A percentile compares a stretch with the other conserved stretches of the same genome.
Evolutionary conservation across 2,888 invertebrate species (phyloP).

Genomic region (Anaspis maculata): DNA sequence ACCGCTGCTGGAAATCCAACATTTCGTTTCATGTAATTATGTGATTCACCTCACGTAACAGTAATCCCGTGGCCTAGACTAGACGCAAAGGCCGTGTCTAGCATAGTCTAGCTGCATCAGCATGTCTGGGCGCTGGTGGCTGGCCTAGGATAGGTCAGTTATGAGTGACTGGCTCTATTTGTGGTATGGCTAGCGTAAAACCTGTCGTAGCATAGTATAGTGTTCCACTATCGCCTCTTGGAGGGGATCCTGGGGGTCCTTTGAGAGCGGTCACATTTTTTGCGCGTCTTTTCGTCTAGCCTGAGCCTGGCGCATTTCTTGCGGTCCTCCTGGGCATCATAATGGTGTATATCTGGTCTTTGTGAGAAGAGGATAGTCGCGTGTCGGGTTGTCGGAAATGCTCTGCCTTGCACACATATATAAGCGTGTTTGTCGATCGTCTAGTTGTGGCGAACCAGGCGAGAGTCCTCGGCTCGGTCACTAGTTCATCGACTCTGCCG

Average conservation of each 20-base stretch:
- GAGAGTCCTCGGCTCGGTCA: constrained; percentile 29
- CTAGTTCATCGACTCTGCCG: constrained; percentile 42
- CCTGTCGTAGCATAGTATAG: no score
- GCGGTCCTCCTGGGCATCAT: no score
- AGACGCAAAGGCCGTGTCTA: constrained; percentile 13
- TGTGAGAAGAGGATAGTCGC: not conserved
- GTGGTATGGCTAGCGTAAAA: not conserved
- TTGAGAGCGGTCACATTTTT: no score
- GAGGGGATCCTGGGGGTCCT: no score
- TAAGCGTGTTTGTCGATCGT: constrained; percentile 2
- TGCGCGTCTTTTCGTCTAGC: not conserved
- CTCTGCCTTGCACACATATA: no score
- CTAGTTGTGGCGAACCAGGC: constrained; percentile 2
- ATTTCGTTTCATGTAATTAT: no score
- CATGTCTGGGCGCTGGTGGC: constrained; percentile 13
- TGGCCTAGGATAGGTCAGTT: constrained; percentile 22
- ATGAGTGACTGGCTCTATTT: constrained; percentile 10
- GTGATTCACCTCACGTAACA: no score
- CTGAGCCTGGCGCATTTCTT: constrained; percentile 1
- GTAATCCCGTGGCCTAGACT: constrained; percentile 18
- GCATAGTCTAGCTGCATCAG: constrained; percentile 17
- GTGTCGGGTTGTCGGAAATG: constrained; percentile 8
- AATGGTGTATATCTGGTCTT: no score
- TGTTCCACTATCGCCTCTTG: no score
- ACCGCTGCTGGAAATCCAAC: no score